Base-by-base conservation (phyloP, 2,113 vertebrate species). In the Gallinago undulata region DNA sequence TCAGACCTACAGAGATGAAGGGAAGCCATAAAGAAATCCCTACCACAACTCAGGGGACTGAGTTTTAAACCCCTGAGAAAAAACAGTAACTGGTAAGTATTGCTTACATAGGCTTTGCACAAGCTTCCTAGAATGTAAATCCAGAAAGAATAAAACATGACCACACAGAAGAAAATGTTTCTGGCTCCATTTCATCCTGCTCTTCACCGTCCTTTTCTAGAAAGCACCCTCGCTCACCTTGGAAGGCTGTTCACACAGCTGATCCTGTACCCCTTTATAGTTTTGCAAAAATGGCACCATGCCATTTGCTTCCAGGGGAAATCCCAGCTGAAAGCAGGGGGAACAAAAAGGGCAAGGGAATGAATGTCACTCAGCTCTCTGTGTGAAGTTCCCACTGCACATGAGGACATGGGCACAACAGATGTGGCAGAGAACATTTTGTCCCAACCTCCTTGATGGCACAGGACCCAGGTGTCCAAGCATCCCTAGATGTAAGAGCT, bases 1-100 rank as follows among this genome's bases (percentile, higher is more conserved):
- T 92, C 64, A 75, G 78, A 79, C 66, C 43, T 79, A 60, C 75
- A 87, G 48, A 85, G 78, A 51, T 9, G 45, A 89, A 84, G 80
- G 57, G 19, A 78, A 89, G 19, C 6, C 14, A 24, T 33, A 81
- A 81, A 79, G 66, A 87, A 84, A 72, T 56, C 39, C 48, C 33
- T 73, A 48, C 5, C 1, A 1, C 45, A 62, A 47, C 24, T 59
- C 33, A 92, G 45, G 14, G 30, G 17, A 60, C 47, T 47, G 33
- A 55, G 43, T 83, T 90, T 81, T 47, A 79, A 74, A 57, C 8
- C 19, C 82, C 56, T 27, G 39, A 78, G 62, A 53, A 82, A 53
- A 69, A 12, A 7, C 27, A 31, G 25, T 23, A 37, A 63, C 18
- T 35, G 45, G 7, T 10, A 35, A 21, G 33, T 43, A 74, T 45